Evolutionary conservation across 2,797 vertebrate genomes (phyloP), one percentile per base, ranked within the genome.

Genomic region (Echiichthys vipera): DNA sequence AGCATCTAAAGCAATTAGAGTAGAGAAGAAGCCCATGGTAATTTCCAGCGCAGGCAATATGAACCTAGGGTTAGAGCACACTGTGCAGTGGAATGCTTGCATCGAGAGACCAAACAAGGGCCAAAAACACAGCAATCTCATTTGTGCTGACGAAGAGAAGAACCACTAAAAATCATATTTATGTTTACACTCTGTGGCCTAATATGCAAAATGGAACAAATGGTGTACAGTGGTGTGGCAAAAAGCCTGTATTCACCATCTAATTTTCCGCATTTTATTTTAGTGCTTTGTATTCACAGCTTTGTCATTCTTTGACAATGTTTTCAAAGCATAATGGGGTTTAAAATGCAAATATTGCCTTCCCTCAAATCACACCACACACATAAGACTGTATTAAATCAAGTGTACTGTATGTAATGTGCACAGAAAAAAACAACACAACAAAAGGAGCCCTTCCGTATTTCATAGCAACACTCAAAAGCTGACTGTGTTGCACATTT

Each of bases 1-100:
- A 94, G 91, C 90, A 91, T 92, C 87, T 88, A 71, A 80, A 88
- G 93, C 92, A 94, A 94, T 94, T 93, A 94, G 80, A 89, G 86
- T 64, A 32, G 86, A 82, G 80, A 80, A 73, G 81, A 86, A 86
- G 84, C 78, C 88, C 74, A 71, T 80, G 83, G 87, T 89, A 77
- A 88, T 89, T 90, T 93, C 68, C 57, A 76, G 80, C 39, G 49
- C 64, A 78, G 83, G 53, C 74, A 66, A 74, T 87, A 71, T 85
- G 61, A 88, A 89, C 84, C 72, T 50, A 9, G 53, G 85, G 89
- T 91, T 84, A 77, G 80, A 83, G 77, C 65, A 80, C 39, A 72
- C 83, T 76, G 70, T 63, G 75, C 71, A 24, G 63, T 27, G 40
- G 62, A 74, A 65, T 24, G 53, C 36, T 65, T 56, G 57, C 46